Conservation (phyloP, 2,797 vertebrate genomes). For the Balearica regulorum region DNA sequence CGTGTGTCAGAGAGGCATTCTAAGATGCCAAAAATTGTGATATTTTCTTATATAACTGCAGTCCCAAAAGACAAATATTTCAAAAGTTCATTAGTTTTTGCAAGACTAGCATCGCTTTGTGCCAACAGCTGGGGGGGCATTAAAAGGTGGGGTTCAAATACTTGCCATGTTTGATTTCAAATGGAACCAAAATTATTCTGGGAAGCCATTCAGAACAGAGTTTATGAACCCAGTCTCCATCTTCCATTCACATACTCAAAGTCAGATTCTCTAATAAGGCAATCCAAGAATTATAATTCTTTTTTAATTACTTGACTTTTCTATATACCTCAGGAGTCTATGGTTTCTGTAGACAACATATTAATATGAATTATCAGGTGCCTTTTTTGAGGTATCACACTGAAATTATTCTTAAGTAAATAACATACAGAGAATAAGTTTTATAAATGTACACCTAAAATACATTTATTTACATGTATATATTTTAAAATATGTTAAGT, state of each 20-base stretch:
- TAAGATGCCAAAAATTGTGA: background rate
- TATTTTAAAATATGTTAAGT: background rate
- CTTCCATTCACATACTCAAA: background rate
- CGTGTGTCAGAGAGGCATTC: background rate
- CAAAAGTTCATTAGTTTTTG: background rate
- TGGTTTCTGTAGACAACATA: background rate
- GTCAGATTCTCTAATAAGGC: background rate
- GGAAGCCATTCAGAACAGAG: background rate
- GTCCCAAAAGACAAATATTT: background rate
- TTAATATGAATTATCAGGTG: background rate
- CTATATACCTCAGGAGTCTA: background rate
- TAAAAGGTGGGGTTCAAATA: background rate
- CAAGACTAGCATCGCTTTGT: background rate
- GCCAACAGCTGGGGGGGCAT: background rate
- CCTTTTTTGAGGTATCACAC: background rate
- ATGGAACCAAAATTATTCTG: background rate
- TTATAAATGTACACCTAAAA: background rate
- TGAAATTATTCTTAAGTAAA: background rate
- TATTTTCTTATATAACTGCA: background rate
- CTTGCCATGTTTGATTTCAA: background rate
- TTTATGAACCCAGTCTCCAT: background rate
- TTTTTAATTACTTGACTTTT: background rate
- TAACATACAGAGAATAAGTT: background rate
- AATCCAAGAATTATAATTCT: background rate
- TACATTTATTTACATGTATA: background rate